These are phyloP conservation scores for Capreolus pygargus DNA, from an alignment of 2,113 vertebrate species.

Conservation along the genomic window DNA sequence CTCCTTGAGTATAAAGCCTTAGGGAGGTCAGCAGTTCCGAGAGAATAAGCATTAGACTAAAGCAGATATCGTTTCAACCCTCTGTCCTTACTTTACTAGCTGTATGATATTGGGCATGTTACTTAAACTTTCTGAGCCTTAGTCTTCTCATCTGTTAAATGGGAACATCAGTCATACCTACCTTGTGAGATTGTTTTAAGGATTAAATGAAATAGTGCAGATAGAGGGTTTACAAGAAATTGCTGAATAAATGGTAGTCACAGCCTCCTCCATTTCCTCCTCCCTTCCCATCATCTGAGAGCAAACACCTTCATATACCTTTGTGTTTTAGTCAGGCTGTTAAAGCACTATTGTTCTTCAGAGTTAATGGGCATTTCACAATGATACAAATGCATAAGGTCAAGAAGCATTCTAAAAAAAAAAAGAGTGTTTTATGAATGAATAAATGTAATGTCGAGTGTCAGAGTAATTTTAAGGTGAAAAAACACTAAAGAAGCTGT, in stretches of 20 bases:
- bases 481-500: conserved; percentile 23
- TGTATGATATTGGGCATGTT: background rate
- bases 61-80: background rate
- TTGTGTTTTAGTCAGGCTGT: background rate
- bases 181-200: background rate
- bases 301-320: background rate
- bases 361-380: background rate
- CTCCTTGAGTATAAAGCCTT: background rate
- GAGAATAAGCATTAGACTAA: background rate
- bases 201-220: background rate
- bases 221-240: background rate
- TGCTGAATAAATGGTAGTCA: background rate
- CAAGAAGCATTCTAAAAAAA: background rate
- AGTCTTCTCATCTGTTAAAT: background rate
- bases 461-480: conserved; percentile 8
- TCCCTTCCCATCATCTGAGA: background rate
- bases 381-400: background rate
- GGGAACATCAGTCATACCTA: background rate
- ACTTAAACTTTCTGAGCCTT: background rate
- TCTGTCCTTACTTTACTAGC: background rate
- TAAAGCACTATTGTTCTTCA: background rate
- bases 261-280: background rate
- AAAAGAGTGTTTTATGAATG: background rate
- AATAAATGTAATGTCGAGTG: background rate
- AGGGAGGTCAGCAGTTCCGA: background rate